Percentiles rank a stretch among this genome's conserved stretches.
phyloP scores from a whole-genome alignment of 2,797 vertebrate species.

The Buceros bicornis region DNA sequence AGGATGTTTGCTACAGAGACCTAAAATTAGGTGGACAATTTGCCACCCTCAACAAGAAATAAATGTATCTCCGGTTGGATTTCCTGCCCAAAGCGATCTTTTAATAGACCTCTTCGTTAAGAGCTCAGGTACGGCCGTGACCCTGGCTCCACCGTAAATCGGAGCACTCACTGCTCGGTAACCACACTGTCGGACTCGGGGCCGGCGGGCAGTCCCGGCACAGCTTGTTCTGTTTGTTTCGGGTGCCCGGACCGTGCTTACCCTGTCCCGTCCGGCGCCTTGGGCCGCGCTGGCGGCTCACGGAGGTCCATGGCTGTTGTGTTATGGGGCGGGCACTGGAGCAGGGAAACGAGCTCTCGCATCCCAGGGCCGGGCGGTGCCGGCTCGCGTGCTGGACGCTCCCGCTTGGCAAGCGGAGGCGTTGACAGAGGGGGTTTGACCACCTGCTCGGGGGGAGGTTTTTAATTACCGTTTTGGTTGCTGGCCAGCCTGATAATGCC shows the following conservation, averaged over 20 bases:
- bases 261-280: fast-evolving
- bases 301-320: conserved; percentile 72
- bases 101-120: neutral
- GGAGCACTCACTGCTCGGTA: neutral
- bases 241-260: neutral
- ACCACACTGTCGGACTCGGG: neutral
- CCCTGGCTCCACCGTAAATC: neutral
- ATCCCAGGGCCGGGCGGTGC: conserved; percentile 58
- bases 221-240: neutral
- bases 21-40: neutral
- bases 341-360: conserved; percentile 70
- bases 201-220: neutral
- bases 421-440: conserved; percentile 27
- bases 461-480: conserved; percentile 70
- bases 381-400: conserved; percentile 35
- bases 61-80: neutral
- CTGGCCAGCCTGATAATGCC: conserved; percentile 44
- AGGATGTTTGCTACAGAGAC: neutral
- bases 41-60: neutral
- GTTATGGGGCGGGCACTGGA: conserved; percentile 76
- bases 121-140: neutral
- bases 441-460: conserved; percentile 65
- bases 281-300: neutral
- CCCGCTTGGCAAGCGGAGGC: conserved; percentile 10
- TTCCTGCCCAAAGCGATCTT: neutral